These are phyloP conservation scores for Macrotus californicus DNA, from an alignment of 2,113 vertebrate genomes.

Conservation along the genomic window DNA sequence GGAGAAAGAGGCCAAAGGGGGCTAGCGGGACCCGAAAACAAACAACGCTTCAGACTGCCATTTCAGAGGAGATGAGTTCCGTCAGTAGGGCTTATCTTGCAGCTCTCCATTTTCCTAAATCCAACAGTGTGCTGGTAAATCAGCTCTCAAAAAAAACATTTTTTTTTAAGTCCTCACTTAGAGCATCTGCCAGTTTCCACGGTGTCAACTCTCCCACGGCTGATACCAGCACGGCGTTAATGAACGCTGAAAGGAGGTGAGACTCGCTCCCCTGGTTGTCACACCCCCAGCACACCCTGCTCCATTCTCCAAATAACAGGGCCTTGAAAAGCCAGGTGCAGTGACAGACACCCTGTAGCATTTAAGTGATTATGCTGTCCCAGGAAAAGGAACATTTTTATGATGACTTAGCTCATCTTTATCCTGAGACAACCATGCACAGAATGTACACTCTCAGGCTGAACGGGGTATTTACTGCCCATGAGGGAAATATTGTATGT, in stretches of 20 bases:
- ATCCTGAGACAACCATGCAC: not conserved
- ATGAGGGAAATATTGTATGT: not conserved
- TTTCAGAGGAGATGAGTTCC: not conserved
- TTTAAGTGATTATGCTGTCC: not conserved
- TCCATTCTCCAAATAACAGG: not conserved
- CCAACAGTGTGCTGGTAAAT: not conserved
- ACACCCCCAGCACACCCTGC: not conserved
- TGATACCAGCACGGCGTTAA: not conserved
- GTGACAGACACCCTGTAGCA: not conserved
- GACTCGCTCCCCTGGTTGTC: fast-evolving
- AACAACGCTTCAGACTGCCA: not conserved
- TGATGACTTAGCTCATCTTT: not conserved
- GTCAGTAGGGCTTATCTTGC: not conserved
- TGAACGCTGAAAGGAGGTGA: not conserved
- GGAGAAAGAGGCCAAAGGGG: not conserved
- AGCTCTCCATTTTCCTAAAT: not conserved
- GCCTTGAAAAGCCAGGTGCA: not conserved
- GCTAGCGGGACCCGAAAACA: not conserved
- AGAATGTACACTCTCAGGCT: not conserved
- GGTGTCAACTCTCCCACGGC: not conserved
- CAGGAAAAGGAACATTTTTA: not conserved
- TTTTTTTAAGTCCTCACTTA: not conserved
- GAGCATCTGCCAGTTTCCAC: not conserved
- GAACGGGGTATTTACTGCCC: not conserved
- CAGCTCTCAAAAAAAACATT: not conserved